phyloP scores from a whole-genome alignment of 2,797 vertebrate species.

The Hydrocynus forskahlii region DNA sequence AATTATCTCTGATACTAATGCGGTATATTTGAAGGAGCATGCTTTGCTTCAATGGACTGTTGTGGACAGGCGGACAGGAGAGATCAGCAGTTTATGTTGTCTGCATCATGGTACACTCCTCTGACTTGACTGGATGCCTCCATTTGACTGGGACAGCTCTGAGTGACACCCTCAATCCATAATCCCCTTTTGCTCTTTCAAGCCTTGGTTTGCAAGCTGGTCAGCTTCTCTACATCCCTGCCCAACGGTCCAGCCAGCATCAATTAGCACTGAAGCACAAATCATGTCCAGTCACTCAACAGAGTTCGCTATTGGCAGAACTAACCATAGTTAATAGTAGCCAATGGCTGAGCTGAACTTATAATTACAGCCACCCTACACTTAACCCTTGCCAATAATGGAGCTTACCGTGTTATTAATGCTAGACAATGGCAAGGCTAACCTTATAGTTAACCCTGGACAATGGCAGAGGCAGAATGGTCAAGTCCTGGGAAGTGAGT shows the following conservation, averaged over 20 bases:
- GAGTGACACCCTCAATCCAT: constrained; percentile 36
- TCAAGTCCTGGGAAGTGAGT: constrained; percentile 56
- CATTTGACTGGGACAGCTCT: constrained; percentile 52
- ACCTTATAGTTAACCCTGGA: neutral
- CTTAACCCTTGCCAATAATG: neutral
- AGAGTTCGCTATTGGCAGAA: neutral
- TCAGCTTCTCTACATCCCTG: constrained; percentile 29
- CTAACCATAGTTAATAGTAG: neutral
- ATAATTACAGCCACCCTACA: neutral
- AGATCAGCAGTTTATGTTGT: too few species aligned
- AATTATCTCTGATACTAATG: neutral
- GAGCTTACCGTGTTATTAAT: neutral
- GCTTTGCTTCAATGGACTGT: neutral
- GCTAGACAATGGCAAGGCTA: neutral
- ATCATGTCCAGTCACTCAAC: constrained; percentile 35
- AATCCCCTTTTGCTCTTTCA: constrained; percentile 49
- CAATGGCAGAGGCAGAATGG: constrained; percentile 34
- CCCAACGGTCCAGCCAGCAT: constrained; percentile 40
- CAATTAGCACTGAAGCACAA: constrained; percentile 43
- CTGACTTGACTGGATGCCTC: too few species aligned
- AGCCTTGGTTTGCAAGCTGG: constrained; percentile 51
- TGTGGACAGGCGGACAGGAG: neutral
- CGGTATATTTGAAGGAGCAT: neutral
- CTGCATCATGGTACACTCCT: neutral
- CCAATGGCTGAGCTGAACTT: neutral